Conservation (phyloP, 2,113 vertebrate genomes). For the Numenius arquata region DNA sequence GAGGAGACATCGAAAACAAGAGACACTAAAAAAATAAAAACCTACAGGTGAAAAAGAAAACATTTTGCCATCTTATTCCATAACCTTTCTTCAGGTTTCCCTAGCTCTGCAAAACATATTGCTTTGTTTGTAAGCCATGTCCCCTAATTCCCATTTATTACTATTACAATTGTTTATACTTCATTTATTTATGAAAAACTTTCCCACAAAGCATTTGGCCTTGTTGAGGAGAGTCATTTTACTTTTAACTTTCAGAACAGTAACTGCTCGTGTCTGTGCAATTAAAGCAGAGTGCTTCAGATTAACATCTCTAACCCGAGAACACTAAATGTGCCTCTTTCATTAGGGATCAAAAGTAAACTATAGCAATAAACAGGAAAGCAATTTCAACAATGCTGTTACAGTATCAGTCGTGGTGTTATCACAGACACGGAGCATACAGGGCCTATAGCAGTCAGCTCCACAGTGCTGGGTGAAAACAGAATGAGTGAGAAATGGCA, state of each 20-base stretch:
- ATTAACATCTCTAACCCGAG: slow-evolving; percentile 27
- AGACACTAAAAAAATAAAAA: not conserved
- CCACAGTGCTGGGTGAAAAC: not conserved
- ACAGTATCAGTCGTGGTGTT: not conserved
- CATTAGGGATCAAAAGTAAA: slow-evolving; percentile 54
- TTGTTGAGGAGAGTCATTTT: slow-evolving; percentile 45
- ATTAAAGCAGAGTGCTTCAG: slow-evolving; percentile 46
- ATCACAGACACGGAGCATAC: not conserved
- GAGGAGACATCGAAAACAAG: not conserved
- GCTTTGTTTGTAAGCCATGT: not conserved
- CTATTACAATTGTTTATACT: slow-evolving; percentile 27
- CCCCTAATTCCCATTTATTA: slow-evolving; percentile 34
- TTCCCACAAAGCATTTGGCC: slow-evolving; percentile 30
- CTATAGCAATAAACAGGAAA: slow-evolving; percentile 43
- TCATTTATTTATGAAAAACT: slow-evolving; percentile 57
- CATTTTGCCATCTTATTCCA: not conserved
- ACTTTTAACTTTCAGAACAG: not conserved
- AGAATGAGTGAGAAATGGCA: not conserved
- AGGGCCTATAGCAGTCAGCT: not conserved
- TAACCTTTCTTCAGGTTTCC: not conserved
- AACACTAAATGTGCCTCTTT: slow-evolving; percentile 41
- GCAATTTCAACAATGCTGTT: not conserved
- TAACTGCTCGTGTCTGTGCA: not conserved
- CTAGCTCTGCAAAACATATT: slow-evolving; percentile 11
- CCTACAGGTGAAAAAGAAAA: not conserved